These are phyloP conservation scores for Cosmorhoe ocellata DNA, from an alignment of 2,888 invertebrate genomes.

Conservation along the genomic window DNA sequence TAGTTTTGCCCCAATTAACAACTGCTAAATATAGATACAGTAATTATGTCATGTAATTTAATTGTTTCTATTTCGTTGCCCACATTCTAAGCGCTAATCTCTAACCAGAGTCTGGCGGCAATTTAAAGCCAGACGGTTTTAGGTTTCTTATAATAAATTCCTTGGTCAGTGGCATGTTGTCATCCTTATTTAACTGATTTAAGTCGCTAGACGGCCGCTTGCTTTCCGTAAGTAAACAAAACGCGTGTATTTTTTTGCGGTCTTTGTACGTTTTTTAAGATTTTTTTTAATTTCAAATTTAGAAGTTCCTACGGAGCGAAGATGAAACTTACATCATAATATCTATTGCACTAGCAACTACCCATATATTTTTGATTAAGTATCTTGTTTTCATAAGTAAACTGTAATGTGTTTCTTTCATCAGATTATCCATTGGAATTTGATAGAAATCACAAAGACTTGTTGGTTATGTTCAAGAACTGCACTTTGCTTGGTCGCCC, in stretches of 20 bases:
- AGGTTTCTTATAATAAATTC: conserved; percentile 48
- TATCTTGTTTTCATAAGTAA: no score
- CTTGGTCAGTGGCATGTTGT: conserved; percentile 27
- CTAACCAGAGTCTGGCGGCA: conserved; percentile 51
- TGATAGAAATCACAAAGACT: conserved; percentile 40
- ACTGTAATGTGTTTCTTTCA: not conserved
- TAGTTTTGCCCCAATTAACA: conserved; percentile 28
- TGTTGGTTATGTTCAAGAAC: conserved; percentile 59
- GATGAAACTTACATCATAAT: no score
- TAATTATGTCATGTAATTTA: conserved; percentile 44
- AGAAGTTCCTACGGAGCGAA: no score
- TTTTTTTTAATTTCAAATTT: no score
- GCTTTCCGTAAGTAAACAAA: not conserved
- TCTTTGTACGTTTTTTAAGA: not conserved
- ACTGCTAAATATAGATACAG: conserved; percentile 49
- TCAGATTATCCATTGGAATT: conserved; percentile 13
- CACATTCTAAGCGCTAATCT: conserved; percentile 45
- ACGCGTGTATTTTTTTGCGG: not conserved
- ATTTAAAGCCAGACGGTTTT: conserved; percentile 68
- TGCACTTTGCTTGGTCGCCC: conserved; percentile 68
- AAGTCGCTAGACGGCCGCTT: not conserved
- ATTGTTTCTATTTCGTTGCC: conserved; percentile 50
- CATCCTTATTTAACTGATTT: conserved; percentile 21
- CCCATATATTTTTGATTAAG: no score
- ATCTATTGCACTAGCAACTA: no score